Conservation (phyloP, 92 coral and sea anemone species). For the Ricordea florida region DNA sequence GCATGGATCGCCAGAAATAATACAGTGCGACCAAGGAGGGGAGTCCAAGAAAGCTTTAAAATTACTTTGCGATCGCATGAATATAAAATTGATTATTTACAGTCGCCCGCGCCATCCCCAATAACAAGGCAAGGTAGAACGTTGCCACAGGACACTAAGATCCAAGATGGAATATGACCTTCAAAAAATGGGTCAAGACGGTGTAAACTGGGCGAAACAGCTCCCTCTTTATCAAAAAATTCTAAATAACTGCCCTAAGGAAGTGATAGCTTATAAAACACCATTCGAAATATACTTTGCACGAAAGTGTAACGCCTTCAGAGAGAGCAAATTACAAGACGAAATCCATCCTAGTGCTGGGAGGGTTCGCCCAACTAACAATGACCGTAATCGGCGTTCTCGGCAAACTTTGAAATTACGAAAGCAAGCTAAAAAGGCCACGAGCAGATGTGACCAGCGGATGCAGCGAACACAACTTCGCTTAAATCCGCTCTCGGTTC, state of each 20-base stretch:
- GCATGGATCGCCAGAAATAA: constrained; percentile 30
- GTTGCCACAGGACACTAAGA: constrained; percentile 23
- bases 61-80: constrained; percentile 7
- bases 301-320: not conserved
- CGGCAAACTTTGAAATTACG: not conserved
- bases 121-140: constrained; percentile 46
- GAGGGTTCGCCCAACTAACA: not conserved
- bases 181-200: not conserved
- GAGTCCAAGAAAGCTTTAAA: constrained; percentile 29
- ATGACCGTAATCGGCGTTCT: not conserved
- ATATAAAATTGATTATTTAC: constrained; percentile 24
- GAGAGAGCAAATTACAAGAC: not conserved
- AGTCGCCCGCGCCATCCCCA: constrained; percentile 43
- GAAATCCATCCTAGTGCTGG: not conserved
- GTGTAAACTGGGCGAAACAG: constrained; percentile 29
- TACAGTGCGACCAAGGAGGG: constrained; percentile 42
- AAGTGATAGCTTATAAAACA: constrained; percentile 17
- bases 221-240: constrained; percentile 14
- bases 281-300: constrained; percentile 30
- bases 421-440: not conserved
- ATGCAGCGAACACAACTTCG: not conserved
- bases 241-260: constrained; percentile 15
- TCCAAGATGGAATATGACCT: constrained; percentile 36
- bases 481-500: not conserved
- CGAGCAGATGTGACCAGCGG: not conserved